Evolutionary conservation across 2,797 vertebrate genomes (phyloP), one percentile per base, ranked within the genome.

Genomic region (Notolabrus celidotus): DNA sequence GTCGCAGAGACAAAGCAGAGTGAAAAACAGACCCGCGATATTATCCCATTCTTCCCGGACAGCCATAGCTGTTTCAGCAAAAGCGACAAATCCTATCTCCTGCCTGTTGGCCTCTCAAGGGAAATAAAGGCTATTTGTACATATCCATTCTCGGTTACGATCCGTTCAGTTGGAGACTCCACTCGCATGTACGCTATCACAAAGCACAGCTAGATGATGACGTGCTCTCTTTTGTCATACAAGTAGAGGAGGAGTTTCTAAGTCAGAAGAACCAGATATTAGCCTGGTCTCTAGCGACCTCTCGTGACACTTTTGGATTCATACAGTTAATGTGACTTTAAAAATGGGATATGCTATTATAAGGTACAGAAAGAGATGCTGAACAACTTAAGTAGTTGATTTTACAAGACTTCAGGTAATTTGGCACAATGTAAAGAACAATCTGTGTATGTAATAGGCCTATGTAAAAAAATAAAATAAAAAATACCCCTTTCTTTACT

Each of bases 1-100:
- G 71, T 88, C 89, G 70, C 88, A 84, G 15, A 90, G 74, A 82
- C 86, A 53, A 81, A 92, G 74, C 56, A 90, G 60, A 71, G 71
- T 73, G 72, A 92, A 4, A 55, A 94, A 42, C 58, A 80, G 22
- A 50, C 23, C 58, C 39, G 51, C 12, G 1, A 68, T 57, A 51
- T 33, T 20, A 77, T 63, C 22, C 79, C 77, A 72, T 58, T 29
- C 62, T 66, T 55, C 66, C 38, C 52, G 55, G 63, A 29, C 31
- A 49, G 79, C 87, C 89, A 91, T 92, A 27, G 63, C 70, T 56
- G 36, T 54, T 51, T 0, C 22, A 0, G 3, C 5, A 50, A 17
- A 54, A 46, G 7, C n/a, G 14, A 58, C 5, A 2, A 67, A 38
- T 72, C 50, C 55, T 15, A 10, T 5, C 12, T 36, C 10, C 4